These are phyloP conservation scores for Bugulina stolonifera DNA, from an alignment of 2,888 invertebrate species.

Conservation along the genomic window DNA sequence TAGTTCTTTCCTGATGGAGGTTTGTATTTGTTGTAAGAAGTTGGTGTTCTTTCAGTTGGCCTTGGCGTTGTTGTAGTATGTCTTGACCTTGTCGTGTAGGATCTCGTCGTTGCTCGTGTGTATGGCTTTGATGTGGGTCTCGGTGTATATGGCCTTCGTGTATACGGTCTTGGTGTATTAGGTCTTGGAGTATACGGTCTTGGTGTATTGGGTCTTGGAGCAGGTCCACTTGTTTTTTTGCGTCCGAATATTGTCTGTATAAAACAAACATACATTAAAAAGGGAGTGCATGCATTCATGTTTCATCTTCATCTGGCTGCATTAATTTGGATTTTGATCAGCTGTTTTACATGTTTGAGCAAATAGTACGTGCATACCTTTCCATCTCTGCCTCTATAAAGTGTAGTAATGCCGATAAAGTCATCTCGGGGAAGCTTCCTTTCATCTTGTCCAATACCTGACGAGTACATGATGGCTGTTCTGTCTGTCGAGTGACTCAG, in stretches of 20 bases:
- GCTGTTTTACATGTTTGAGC: too few species aligned
- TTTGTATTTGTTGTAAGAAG: not conserved
- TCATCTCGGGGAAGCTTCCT: constrained; percentile 6
- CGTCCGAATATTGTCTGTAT: not conserved
- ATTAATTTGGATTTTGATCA: too few species aligned
- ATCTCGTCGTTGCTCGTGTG: not conserved
- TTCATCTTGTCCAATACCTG: constrained; percentile 20
- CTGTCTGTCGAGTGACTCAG: constrained; percentile 13
- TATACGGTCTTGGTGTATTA: not conserved
- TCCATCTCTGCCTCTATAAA: constrained; percentile 10
- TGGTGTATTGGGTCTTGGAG: not conserved
- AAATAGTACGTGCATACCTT: too few species aligned
- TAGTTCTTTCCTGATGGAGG: not conserved
- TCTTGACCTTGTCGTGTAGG: not conserved
- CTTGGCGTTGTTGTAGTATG: not conserved
- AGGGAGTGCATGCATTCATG: too few species aligned
- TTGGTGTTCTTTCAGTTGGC: not conserved
- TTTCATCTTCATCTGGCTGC: too few species aligned
- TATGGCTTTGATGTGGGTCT: not conserved
- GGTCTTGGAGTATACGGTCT: too few species aligned
- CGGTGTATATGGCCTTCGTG: not conserved
- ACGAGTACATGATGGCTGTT: constrained; percentile 10
- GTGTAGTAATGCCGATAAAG: not conserved
- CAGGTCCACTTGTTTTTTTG: not conserved
- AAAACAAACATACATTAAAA: not conserved